A percentile compares a stretch with the other conserved stretches of the same genome.
These are phyloP conservation scores for Oriolus oriolus DNA, from an alignment of 2,113 vertebrate genomes.

Conservation along the genomic window DNA sequence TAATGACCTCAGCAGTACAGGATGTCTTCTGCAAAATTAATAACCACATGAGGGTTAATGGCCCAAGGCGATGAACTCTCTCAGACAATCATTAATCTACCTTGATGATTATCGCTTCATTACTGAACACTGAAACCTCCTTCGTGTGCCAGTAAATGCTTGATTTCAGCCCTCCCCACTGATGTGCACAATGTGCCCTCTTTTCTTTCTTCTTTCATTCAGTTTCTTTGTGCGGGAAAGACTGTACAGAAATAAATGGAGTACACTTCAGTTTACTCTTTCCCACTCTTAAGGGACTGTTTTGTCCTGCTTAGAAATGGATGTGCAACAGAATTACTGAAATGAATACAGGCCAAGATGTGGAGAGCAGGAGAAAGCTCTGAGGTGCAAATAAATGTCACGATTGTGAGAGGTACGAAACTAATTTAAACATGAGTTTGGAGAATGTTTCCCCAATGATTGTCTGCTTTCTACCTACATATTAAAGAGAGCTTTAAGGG, in stretches of 20 bases:
- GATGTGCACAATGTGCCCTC: background rate
- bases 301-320: background rate
- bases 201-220: background rate
- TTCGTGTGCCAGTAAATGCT: conserved; percentile 17
- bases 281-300: background rate
- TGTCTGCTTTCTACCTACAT: background rate
- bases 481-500: background rate
- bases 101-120: conserved; percentile 70
- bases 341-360: background rate
- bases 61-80: conserved; percentile 62
- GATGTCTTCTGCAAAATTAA: conserved; percentile 70
- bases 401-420: background rate
- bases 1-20: conserved; percentile 67
- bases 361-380: background rate
- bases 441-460: background rate
- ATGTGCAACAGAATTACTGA: background rate
- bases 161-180: conserved; percentile 12
- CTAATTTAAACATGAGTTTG: background rate
- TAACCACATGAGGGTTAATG: conserved; percentile 70
- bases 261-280: background rate
- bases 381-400: conserved; percentile 3
- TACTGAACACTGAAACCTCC: conserved; percentile 47
- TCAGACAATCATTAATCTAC: conserved; percentile 69
- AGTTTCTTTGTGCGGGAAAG: background rate
- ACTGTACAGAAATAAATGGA: background rate